These are phyloP conservation scores for Nomada ferruginata DNA, from an alignment of 2,888 invertebrate species.

Conservation along the genomic window DNA sequence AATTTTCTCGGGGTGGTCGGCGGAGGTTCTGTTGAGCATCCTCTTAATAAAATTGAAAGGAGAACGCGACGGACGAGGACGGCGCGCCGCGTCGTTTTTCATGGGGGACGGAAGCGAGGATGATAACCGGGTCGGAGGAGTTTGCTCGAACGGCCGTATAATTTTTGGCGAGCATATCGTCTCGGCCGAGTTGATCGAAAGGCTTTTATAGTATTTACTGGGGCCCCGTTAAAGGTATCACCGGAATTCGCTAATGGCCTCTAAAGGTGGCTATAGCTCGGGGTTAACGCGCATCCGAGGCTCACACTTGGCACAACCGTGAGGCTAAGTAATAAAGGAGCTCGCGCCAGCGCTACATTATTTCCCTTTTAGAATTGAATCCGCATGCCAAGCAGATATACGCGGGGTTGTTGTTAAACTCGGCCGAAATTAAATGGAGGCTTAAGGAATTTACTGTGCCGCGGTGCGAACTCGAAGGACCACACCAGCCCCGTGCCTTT, in stretches of 20 bases:
- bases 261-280: slow-evolving; percentile 25
- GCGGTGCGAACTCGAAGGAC: not conserved
- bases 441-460: slow-evolving; percentile 39
- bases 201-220: slow-evolving; percentile 19
- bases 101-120: too few species aligned
- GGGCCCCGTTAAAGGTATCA: slow-evolving; percentile 24
- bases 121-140: too few species aligned
- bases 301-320: slow-evolving; percentile 37
- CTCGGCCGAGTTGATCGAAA: slow-evolving; percentile 13
- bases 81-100: too few species aligned
- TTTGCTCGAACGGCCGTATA: slow-evolving; percentile 21
- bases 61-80: too few species aligned
- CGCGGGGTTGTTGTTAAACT: slow-evolving; percentile 34
- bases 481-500: not conserved
- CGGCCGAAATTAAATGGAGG: slow-evolving; percentile 45
- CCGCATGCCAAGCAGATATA: slow-evolving; percentile 43
- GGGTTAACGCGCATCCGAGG: slow-evolving; percentile 1
- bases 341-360: slow-evolving; percentile 32
- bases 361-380: slow-evolving; percentile 49
- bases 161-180: not conserved
- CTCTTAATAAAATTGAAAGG: too few species aligned
- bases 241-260: slow-evolving; percentile 34
- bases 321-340: slow-evolving; percentile 45
- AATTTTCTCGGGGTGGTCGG: not conserved
- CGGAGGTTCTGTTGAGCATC: not conserved